Conservation (phyloP, 2,888 invertebrate genomes). For the Tipula vernalis region DNA sequence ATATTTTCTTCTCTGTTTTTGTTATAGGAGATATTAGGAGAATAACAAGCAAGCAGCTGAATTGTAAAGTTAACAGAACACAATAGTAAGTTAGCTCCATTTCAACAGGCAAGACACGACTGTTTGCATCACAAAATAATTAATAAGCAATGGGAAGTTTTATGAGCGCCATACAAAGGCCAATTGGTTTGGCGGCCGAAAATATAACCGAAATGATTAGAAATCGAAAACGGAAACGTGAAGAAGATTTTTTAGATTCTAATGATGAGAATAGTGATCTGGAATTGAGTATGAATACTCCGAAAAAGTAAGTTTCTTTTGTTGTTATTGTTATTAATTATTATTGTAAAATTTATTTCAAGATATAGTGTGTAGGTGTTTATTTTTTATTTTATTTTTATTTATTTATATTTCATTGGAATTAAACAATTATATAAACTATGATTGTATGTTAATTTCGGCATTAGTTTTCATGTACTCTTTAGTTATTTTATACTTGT, state of each 20-base stretch:
- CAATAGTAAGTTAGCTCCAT: neutral
- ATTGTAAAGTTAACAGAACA: neutral
- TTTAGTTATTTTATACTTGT: neutral
- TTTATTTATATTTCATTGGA: neutral
- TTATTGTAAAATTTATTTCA: neutral
- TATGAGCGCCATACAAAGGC: constrained; percentile 29
- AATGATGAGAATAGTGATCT: constrained; percentile 40
- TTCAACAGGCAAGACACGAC: neutral
- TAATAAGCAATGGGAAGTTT: constrained; percentile 35
- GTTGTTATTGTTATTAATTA: neutral
- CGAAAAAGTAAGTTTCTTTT: constrained; percentile 42
- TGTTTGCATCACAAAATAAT: neutral
- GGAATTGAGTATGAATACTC: constrained; percentile 44
- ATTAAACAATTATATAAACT: too few species aligned
- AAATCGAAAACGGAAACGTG: constrained; percentile 43
- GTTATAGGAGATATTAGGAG: neutral
- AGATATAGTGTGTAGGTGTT: neutral
- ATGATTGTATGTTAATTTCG: too few species aligned
- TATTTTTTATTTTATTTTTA: neutral
- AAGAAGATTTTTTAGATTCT: constrained; percentile 30
- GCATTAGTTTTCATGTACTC: too few species aligned
- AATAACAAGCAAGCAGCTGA: neutral
- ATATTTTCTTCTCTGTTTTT: neutral
- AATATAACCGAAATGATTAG: constrained; percentile 37
- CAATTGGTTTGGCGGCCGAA: constrained; percentile 30